Evolutionary conservation across 1,140 invertebrate species (phyloP).

Genomic region (Medauroidea extradentata): DNA sequence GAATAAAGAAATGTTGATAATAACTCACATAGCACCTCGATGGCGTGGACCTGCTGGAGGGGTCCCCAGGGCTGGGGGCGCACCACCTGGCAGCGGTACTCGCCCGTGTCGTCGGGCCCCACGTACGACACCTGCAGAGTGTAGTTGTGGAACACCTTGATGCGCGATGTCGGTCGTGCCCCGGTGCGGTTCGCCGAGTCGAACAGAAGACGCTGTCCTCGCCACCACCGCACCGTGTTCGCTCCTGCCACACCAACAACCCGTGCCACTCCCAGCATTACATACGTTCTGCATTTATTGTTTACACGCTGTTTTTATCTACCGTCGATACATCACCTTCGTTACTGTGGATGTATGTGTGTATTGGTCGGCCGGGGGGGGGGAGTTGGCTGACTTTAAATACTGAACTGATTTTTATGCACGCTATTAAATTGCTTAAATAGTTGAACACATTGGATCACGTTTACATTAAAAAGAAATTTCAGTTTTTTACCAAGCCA

Average conservation of each 20-base stretch:
- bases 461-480: no score
- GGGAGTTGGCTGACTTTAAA: no score
- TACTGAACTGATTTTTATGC: no score
- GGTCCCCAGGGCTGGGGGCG: conserved; percentile 53
- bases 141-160: conserved; percentile 61
- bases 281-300: no score
- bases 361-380: no score
- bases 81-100: conserved; percentile 66
- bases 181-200: conserved; percentile 53
- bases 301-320: no score
- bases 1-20: no score
- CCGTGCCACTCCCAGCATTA: background rate
- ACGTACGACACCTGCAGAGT: conserved; percentile 62
- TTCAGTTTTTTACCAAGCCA: no score
- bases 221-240: conserved; percentile 53
- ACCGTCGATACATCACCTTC: no score
- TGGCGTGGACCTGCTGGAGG: conserved; percentile 62
- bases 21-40: conserved; percentile 73
- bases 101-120: conserved; percentile 58
- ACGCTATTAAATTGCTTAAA: no score
- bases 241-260: conserved; percentile 17
- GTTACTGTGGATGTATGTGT: no score
- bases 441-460: no score
- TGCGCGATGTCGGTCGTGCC: conserved; percentile 45
- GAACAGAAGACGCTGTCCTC: conserved; percentile 53